A percentile compares a stretch with the other conserved stretches of the same genome.
Evolutionary conservation across 1,140 invertebrate genomes (phyloP).

Genomic region (Wasmannia auropunctata): DNA sequence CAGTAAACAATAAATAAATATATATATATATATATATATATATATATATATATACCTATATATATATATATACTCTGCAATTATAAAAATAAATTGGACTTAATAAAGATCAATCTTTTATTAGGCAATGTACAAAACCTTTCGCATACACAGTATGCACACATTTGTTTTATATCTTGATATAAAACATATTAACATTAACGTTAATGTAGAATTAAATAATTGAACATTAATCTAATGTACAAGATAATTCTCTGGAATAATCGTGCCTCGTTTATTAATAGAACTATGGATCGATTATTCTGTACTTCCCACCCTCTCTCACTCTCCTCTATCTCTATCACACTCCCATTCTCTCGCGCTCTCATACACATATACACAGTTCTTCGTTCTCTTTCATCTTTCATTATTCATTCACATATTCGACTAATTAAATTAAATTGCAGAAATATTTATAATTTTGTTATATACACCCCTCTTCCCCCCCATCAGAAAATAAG

Average conservation of each 20-base stretch:
- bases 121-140: constrained; percentile 67
- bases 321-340: constrained; percentile 5
- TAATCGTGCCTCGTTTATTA: constrained; percentile 65
- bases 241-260: constrained; percentile 60
- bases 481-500: neutral
- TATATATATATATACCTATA: no score
- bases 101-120: constrained; percentile 52
- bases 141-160: constrained; percentile 78
- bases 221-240: constrained; percentile 63
- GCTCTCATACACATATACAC: neutral
- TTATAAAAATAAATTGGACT: neutral
- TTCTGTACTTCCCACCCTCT: neutral
- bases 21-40: no score
- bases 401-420: neutral
- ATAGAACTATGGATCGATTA: constrained; percentile 68
- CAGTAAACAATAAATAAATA: neutral
- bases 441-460: neutral
- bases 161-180: constrained; percentile 59
- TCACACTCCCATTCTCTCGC: neutral
- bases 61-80: neutral
- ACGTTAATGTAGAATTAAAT: constrained; percentile 67
- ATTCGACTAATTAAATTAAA: constrained; percentile 17
- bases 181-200: constrained; percentile 67
- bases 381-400: neutral
- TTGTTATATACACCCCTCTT: neutral